phyloP scores from a whole-genome alignment of 1,140 invertebrate species.

The Camponotus vicinus region DNA sequence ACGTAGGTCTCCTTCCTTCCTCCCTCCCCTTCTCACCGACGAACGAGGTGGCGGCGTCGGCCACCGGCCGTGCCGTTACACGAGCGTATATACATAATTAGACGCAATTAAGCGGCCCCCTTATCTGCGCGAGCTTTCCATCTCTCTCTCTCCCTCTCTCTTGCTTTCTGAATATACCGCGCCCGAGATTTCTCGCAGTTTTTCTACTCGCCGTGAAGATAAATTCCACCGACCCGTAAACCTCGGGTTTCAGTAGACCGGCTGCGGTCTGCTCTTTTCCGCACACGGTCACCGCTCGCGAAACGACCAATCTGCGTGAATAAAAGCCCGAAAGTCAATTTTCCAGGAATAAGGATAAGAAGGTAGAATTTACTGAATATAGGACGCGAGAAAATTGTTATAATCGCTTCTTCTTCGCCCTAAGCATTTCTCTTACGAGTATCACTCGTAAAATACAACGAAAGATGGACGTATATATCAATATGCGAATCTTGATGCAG shows the following conservation, averaged over 20 bases:
- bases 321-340: conserved; percentile 59
- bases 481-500: neutral
- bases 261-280: conserved; percentile 29
- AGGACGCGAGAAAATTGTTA: conserved; percentile 15
- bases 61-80: conserved; percentile 64
- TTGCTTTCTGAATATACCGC: conserved; percentile 17
- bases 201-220: conserved; percentile 67
- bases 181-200: conserved; percentile 74
- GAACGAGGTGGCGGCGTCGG: conserved; percentile 40
- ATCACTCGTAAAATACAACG: neutral
- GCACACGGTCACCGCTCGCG: conserved; percentile 15
- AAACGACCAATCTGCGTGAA: conserved; percentile 39
- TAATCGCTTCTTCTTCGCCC: neutral
- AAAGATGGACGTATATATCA: neutral
- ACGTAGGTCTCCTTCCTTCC: conserved; percentile 54
- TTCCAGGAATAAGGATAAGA: conserved; percentile 42
- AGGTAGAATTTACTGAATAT: conserved; percentile 51
- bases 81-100: conserved; percentile 80
- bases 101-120: conserved; percentile 82
- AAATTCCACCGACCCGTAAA: conserved; percentile 70
- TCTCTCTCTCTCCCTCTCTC: neutral
- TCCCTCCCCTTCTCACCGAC: neutral
- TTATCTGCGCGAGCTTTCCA: conserved; percentile 73
- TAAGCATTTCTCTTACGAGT: neutral
- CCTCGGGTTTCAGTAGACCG: conserved; percentile 43